phyloP scores from a whole-genome alignment of 2,888 invertebrate genomes.

The Trichacis sp. region DNA sequence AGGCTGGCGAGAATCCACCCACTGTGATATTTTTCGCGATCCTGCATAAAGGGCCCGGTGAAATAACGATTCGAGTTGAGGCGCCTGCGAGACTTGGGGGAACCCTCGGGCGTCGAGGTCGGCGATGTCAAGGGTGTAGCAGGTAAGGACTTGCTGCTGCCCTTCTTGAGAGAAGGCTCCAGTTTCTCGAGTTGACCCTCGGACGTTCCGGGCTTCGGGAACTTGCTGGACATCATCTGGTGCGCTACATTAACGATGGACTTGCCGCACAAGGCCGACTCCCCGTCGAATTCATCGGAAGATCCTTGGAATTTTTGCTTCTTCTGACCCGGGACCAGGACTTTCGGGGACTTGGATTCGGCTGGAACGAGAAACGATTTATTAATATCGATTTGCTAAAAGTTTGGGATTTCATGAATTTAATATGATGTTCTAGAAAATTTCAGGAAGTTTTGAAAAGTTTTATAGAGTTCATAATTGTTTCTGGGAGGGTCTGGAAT shows the following conservation, averaged over 20 bases:
- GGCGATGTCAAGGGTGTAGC: constrained; percentile 78
- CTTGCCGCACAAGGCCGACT: constrained; percentile 78
- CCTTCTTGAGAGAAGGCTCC: constrained; percentile 43
- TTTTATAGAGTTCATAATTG: no score
- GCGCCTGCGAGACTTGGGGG: constrained; percentile 72
- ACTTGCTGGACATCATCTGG: constrained; percentile 62
- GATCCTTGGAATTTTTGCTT: constrained; percentile 73
- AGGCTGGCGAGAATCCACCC: constrained; percentile 78
- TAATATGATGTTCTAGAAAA: not conserved
- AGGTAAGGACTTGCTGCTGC: constrained; percentile 79
- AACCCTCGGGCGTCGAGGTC: constrained; percentile 72
- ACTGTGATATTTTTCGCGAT: constrained; percentile 68
- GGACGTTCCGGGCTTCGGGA: constrained; percentile 44
- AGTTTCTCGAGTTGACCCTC: constrained; percentile 30
- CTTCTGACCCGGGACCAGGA: constrained; percentile 10
- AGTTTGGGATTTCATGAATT: no score
- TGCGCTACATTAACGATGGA: constrained; percentile 73
- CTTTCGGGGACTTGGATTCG: not conserved
- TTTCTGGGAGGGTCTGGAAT: no score
- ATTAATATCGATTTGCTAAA: no score
- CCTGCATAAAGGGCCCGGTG: constrained; percentile 69
- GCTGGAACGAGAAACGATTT: no score
- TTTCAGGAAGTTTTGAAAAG: no score
- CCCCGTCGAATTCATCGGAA: constrained; percentile 75
- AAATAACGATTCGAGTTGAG: constrained; percentile 74